These are phyloP conservation scores for Aethes cnicana DNA, from an alignment of 2,888 invertebrate genomes.

Conservation along the genomic window DNA sequence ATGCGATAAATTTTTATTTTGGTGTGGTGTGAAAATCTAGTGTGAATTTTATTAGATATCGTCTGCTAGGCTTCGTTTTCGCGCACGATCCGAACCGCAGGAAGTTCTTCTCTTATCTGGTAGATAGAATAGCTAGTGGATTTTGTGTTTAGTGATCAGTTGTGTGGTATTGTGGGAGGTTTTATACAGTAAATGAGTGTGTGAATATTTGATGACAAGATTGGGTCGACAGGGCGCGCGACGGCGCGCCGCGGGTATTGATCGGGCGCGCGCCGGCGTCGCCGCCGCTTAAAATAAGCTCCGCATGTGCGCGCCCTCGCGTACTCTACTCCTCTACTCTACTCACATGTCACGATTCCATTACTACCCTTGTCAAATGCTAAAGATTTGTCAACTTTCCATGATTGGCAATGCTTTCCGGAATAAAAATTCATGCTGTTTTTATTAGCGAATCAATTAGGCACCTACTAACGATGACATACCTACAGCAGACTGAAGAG, in stretches of 20 bases:
- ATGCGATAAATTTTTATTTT: conserved; percentile 2
- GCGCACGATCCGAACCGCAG: background rate
- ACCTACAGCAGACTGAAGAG: no score
- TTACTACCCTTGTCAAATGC: conserved; percentile 25
- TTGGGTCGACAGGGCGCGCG: conserved; percentile 67
- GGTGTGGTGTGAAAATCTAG: conserved; percentile 12
- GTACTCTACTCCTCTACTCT: conserved; percentile 41
- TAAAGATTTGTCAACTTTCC: conserved; percentile 13
- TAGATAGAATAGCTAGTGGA: conserved; percentile 6
- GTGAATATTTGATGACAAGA: conserved; percentile 80
- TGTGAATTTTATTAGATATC: conserved; percentile 11
- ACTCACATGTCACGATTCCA: conserved; percentile 32
- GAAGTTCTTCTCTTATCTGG: no score
- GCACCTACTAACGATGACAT: no score
- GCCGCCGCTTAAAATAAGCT: conserved; percentile 80
- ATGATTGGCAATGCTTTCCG: background rate
- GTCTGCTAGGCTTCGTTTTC: conserved; percentile 8
- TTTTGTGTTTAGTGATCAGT: conserved; percentile 21
- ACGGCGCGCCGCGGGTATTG: conserved; percentile 78
- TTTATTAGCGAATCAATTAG: no score
- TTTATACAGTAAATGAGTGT: conserved; percentile 71
- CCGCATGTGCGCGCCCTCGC: conserved; percentile 69
- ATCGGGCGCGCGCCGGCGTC: conserved; percentile 80
- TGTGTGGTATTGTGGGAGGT: conserved; percentile 42
- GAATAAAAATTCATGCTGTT: background rate